Evolutionary conservation across 2,888 invertebrate genomes (phyloP), one percentile per base, ranked within the genome.

Genomic region (Tenodera sinensis): DNA sequence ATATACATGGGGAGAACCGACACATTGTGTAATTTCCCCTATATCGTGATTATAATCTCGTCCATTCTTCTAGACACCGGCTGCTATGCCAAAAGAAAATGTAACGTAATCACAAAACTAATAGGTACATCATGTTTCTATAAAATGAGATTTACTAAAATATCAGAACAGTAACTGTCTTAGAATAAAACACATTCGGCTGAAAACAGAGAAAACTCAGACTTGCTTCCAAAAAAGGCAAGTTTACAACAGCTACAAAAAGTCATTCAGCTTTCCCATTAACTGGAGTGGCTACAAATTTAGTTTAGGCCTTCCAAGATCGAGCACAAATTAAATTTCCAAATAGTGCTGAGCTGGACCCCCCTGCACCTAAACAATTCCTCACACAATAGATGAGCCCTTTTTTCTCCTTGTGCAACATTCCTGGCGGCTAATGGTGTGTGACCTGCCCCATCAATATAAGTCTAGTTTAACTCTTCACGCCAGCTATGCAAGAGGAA

Each of bases 371-470:
- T 25, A 71, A 71, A 71, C 54, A 71, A 71, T 71, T 71, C 54
- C 25, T 25, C 54, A 71, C 20, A 71, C 54, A 71, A 71, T 71
- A 25, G 54, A 71, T 71, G 20, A 54, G 54, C 20, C 4, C 14
- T 71, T 71, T 71, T 71, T 71, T 71, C 54, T 71, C 54, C 54
- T 71, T 25, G 15, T 71, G 54, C 20, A 71, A 25, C 54, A 71
- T 71, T 71, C 54, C 54, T 71, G 54, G 54, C 54, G 25, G 54
- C 54, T 71, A 71, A 71, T 71, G 54, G 54, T 71, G 54, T 71
- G 87, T 81, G 87, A n/a, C 87, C 82, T 87, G 54, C 83, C 87
- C 87, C 87, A 87, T 87, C 87, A 87, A 87, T 87, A 87, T 83
- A 30, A 83, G 87, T 87, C 87, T 87, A 87, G 81, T 87, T 87